Evolutionary conservation across 2,113 vertebrate species (phyloP).

Genomic region (Melanocharis versteri): DNA sequence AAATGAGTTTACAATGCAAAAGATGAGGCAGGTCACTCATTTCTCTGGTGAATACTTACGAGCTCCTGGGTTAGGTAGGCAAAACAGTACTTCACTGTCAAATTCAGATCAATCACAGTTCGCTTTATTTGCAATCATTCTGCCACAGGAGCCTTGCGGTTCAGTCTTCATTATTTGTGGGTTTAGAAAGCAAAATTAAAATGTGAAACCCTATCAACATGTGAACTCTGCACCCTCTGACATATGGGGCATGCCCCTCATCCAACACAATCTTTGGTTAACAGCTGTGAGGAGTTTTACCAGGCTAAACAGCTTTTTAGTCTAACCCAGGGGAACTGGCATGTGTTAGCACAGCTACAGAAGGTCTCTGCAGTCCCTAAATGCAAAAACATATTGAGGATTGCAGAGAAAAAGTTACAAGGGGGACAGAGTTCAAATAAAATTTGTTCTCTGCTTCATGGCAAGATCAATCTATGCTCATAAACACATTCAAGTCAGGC

Average conservation of each 20-base stretch:
- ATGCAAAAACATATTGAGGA: constrained; percentile 67
- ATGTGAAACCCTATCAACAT: constrained; percentile 38
- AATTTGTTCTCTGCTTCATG: constrained; percentile 20
- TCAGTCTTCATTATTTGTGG: background rate
- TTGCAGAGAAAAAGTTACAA: constrained; percentile 51
- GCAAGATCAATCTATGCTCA: background rate
- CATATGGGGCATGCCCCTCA: constrained; percentile 50
- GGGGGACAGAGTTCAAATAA: constrained; percentile 47
- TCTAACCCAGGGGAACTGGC: constrained; percentile 32
- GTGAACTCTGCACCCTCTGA: constrained; percentile 40
- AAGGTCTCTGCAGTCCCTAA: constrained; percentile 54
- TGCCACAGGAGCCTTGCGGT: background rate
- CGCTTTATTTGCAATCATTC: background rate
- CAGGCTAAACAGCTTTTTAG: constrained; percentile 58
- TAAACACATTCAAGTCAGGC: background rate
- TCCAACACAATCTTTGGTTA: constrained; percentile 48
- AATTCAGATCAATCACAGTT: background rate
- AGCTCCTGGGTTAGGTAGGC: background rate
- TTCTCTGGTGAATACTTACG: background rate
- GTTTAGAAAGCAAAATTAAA: constrained; percentile 44
- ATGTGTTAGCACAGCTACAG: constrained; percentile 57
- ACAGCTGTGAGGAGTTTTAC: constrained; percentile 62
- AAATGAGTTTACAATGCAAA: background rate
- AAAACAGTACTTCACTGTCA: background rate
- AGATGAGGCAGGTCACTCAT: background rate